These are phyloP conservation scores for Vollenhovia emeryi DNA, from an alignment of 1,140 invertebrate species.

Conservation along the genomic window DNA sequence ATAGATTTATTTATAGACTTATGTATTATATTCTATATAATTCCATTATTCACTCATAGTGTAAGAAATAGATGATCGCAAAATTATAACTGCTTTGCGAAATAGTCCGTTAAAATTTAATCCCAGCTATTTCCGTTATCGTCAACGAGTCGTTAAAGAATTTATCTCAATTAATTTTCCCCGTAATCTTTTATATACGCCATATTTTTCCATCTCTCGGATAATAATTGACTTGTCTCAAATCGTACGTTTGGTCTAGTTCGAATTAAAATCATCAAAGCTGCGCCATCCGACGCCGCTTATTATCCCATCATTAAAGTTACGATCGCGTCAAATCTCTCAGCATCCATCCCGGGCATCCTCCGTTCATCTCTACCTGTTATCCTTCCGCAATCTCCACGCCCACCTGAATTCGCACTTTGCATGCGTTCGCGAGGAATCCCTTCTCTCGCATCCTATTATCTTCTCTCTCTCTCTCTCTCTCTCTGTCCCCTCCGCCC, in stretches of 20 bases:
- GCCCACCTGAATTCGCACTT: slow-evolving; percentile 37
- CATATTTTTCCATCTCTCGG: neutral
- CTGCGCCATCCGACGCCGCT: neutral
- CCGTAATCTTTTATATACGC: neutral
- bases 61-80: neutral
- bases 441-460: slow-evolving; percentile 21
- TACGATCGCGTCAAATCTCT: slow-evolving; percentile 29
- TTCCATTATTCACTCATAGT: neutral
- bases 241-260: neutral
- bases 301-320: slow-evolving; percentile 24
- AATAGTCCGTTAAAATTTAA: neutral
- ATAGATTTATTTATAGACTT: neutral
- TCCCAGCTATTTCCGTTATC: neutral
- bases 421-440: slow-evolving; percentile 16
- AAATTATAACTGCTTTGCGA: neutral
- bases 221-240: neutral
- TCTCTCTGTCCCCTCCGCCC: neutral
- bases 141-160: too few relatives aligned
- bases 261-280: neutral
- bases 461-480: neutral
- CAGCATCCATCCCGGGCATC: neutral
- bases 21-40: neutral
- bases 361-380: neutral
- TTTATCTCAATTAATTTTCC: too few relatives aligned
- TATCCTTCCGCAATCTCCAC: slow-evolving; percentile 26